Percentiles rank a stretch among this genome's conserved stretches.
Conservation (phyloP, 2,797 vertebrate species). For the Clarias fuscus region DNA sequence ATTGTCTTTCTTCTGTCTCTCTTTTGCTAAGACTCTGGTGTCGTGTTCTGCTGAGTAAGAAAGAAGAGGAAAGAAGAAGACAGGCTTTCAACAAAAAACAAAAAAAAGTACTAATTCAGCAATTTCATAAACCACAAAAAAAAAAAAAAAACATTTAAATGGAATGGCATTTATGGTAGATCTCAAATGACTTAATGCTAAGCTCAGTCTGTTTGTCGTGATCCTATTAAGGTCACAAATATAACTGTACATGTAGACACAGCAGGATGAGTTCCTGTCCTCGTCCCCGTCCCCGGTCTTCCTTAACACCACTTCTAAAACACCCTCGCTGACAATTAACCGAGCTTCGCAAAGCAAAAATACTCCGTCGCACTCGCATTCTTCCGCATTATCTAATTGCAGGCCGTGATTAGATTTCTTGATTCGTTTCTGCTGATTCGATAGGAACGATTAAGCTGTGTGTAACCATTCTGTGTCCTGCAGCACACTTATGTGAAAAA, state of each 20-base stretch:
- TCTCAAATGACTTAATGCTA: neutral
- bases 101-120: neutral
- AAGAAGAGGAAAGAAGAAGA: conserved; percentile 41
- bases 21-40: conserved; percentile 91
- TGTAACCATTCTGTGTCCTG: conserved; percentile 78
- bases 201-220: neutral
- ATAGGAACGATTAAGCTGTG: conserved; percentile 79
- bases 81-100: neutral
- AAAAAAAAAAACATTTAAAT: neutral
- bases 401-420: conserved; percentile 83
- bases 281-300: conserved; percentile 9
- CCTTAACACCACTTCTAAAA: conserved; percentile 52
- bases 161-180: neutral
- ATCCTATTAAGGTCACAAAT: neutral
- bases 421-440: conserved; percentile 84
- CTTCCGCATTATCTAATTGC: conserved; percentile 80
- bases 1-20: conserved; percentile 98
- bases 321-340: conserved; percentile 65
- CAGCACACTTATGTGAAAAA: conserved; percentile 76
- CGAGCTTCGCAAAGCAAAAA: conserved; percentile 65
- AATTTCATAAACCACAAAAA: neutral
- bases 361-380: conserved; percentile 72
- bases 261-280: conserved; percentile 6
- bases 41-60: conserved; percentile 81
- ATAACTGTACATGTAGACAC: conserved; percentile 52